Conservation (phyloP, 1,140 invertebrate genomes). For the Aricia agestis region DNA sequence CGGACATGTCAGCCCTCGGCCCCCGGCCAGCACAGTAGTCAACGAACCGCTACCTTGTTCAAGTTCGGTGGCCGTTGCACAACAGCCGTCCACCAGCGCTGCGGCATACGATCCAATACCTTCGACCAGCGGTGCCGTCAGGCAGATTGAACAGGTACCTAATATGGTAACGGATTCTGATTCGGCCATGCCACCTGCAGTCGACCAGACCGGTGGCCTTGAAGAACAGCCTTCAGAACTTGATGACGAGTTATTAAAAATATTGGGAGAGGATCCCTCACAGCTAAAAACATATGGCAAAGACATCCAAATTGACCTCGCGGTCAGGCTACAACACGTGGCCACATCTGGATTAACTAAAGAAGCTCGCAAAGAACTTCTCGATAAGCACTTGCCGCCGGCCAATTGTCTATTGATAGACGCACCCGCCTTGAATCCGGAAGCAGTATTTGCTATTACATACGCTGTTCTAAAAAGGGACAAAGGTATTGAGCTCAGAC, state of each 20-base stretch:
- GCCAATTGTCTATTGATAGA: conserved; percentile 11
- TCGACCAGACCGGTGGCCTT: background rate
- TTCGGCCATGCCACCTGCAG: background rate
- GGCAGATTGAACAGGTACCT: no score
- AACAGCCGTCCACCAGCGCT: no score
- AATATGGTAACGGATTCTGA: no score
- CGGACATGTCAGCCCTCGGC: no score
- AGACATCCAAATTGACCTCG: conserved; percentile 18
- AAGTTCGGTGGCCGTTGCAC: no score
- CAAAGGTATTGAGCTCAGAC: conserved; percentile 18
- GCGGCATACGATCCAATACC: no score
- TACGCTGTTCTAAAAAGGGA: conserved; percentile 20
- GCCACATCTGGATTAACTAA: conserved; percentile 8
- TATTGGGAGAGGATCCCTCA: conserved; percentile 10
- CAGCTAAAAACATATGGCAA: conserved; percentile 5
- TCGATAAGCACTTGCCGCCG: conserved; percentile 15
- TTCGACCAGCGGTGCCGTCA: no score
- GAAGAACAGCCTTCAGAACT: background rate
- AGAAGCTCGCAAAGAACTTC: conserved; percentile 18
- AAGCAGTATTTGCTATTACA: conserved; percentile 2
- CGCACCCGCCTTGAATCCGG: conserved; percentile 4
- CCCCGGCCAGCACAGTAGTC: no score
- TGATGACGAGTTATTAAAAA: background rate
- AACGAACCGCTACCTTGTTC: no score
- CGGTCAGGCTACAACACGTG: conserved; percentile 12